Evolutionary conservation across 2,888 invertebrate genomes (phyloP), one percentile per base, ranked within the genome.

Genomic region (Heliconius charithonia): DNA sequence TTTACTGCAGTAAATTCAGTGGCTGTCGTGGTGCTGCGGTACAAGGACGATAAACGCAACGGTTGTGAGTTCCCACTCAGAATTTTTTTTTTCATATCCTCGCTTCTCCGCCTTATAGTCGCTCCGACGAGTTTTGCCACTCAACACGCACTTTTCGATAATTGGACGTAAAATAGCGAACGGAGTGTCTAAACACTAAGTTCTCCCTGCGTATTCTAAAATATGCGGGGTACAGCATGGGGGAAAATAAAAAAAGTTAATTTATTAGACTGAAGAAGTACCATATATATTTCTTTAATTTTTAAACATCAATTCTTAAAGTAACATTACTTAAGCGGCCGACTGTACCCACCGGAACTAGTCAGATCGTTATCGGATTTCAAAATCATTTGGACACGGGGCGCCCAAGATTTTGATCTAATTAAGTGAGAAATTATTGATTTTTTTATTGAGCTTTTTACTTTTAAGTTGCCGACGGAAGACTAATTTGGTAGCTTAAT

Each of bases 361-460:
- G 77, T 69, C 16, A 81, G 81, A 79, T 81, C 29, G 45, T 79
- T 81, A 81, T 81, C 81, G 72, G 74, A 32, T 71, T 75, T 81
- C 67, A 79, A 79, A 79, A 81, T 77, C 75, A 77, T 75, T 79
- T 63, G 75, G 75, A 81, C 81, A 81, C 37, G 79, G 77, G 81
- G 79, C 81, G 75, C 81, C 81, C 79, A 75, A 81, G 81, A 77
- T 81, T 77, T 77, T 73, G 81, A 81, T 79, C 79, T 81, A 79
- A 81, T 81, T 81, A 81, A 79, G 79, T 79, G 79, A 76, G 81
- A 79, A 79, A 79, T 79, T 79, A 73, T 75, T 59, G 71, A 37
- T 71, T 75, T 80, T 79, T 79, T 80, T 45, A 69, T 37, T 16
- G 41, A 45, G 69, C 7, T 16, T 25, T 25, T 45, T 25, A n/a